Evolutionary conservation across 2,888 invertebrate species (phyloP), one percentile per base, ranked within the genome.

Genomic region (Sarcophaga variegata): DNA sequence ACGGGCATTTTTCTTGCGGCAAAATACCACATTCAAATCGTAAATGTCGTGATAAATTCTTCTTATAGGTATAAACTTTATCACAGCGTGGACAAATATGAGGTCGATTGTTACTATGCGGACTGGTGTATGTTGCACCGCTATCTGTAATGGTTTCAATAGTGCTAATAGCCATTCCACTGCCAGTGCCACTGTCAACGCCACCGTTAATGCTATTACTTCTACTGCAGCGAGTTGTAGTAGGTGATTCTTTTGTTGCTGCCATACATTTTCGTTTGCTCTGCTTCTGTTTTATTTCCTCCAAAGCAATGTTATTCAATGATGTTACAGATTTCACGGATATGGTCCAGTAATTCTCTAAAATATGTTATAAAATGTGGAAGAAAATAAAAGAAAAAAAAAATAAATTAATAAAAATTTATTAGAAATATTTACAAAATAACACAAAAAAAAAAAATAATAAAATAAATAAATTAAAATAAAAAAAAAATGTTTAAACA

Each of bases 1-100:
- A 93, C 1, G 93, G 93, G 88, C 95, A 95, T 83, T 93, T 93
- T 89, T 95, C 94, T 69, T 94, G 94, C 0, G 95, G 95, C 86
- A 94, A 94, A 81, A 94, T 94, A 78, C 95, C 95, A 89, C 95
- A 95, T 89, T 95, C 95, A 89, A 94, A 94, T 83, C 94, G 94
- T 88, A 95, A 89, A 89, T 95, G 95, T 17, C 95, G 94, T 84
- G 94, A 94, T 89, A 95, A 93, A 89, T 95, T 95, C 89, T 95
- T 94, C 87, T 95, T 94, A 92, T 95, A 95, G 67, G 94, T 94
- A 90, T 95, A 95, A 64, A 92, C 92, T 89, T 95, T 95, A 66
- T 94, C 93, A 90, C 95, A 95, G n/a, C 93, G 94, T 1, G 94
- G 94, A 89, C 95, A 95, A 54, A 94, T 91, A 83, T 93, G 93